A percentile compares a stretch with the other conserved stretches of the same genome.
Conservation (phyloP, 2,113 vertebrate genomes). For the Geococcyx californianus region DNA sequence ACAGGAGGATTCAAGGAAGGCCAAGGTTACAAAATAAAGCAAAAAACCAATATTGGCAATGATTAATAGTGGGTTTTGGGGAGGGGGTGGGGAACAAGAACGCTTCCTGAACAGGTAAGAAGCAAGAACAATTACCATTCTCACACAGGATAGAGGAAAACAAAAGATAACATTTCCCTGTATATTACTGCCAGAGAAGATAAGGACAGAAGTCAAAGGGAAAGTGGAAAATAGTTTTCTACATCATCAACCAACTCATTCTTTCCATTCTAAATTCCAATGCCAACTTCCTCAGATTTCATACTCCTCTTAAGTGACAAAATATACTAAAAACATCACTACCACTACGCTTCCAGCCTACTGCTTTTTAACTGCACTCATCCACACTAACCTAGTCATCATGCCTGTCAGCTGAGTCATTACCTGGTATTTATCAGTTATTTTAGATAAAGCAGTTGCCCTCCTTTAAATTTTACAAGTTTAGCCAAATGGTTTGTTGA, state of each 20-base stretch:
- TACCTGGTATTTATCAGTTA: neutral
- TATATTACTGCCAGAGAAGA: conserved; percentile 23
- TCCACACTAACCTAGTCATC: neutral
- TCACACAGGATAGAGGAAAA: conserved; percentile 56
- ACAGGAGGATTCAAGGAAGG: conserved; percentile 2
- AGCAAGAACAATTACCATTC: conserved; percentile 46
- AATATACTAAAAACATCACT: neutral
- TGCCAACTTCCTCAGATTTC: conserved; percentile 37
- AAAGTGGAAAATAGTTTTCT: conserved; percentile 47
- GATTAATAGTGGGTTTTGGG: neutral
- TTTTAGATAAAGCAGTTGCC: neutral
- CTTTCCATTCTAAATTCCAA: conserved; percentile 43
- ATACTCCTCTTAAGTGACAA: conserved; percentile 1
- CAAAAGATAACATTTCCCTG: conserved; percentile 48
- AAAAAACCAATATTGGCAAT: neutral
- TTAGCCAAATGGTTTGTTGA: neutral
- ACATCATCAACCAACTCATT: conserved; percentile 32
- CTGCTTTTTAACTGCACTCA: neutral
- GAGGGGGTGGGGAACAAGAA: neutral
- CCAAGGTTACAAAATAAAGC: conserved; percentile 8
- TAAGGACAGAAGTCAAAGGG: conserved; percentile 44
- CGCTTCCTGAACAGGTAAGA: conserved; percentile 62
- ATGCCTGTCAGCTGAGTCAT: neutral
- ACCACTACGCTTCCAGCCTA: neutral
- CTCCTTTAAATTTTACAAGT: neutral